Base-by-base conservation (phyloP, 1,140 invertebrate genomes). In the Zaprionus africanus region DNA sequence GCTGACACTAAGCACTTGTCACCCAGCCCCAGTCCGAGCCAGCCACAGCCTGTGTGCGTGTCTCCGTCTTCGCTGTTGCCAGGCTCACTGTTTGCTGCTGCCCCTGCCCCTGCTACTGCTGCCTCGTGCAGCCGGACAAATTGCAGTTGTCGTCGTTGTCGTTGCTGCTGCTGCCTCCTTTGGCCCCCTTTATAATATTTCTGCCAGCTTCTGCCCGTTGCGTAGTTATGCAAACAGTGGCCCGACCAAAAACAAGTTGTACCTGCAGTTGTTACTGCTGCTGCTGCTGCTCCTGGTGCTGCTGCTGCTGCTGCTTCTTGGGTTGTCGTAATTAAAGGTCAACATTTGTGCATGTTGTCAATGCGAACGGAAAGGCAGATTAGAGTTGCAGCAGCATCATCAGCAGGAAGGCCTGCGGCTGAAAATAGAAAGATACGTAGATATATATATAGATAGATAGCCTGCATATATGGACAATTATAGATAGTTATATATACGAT, bases 1-100 rank as follows among this genome's bases (percentile, higher is more conserved):
- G 85, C 81, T 88, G 85, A 88, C 85, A 88, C 81, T 90, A 90
- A 88, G 85, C 86, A 88, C 85, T 88, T 88, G 85, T 88, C 85
- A 88, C 86, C 85, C 85, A 82, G 78, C 51, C 43, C 22, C 56
- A 61, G 28, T 31, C 28, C 28, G 36, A 15, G 11, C 28, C 56
- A 58, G 56, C 17, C 24, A n/a, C 56, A 58, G 46, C 58, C 15
- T 31, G 61, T 70, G 68, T 87, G 82, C 79, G 82, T 87, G 82
- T 24, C 57, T 74, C 57, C 58, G 31, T 24, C 36, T 58, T 19
- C 13, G 26, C 31, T 64, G 22, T 51, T 51, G 46, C 46, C 43
- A 53, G 51, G 7, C 62, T 54, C 57, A 28, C n/a, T 71, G 72
- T 53, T 57, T 72, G 62, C 28, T 31, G 53, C 34, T n/a, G 13